These are phyloP conservation scores for Castor canadensis DNA, from an alignment of 2,113 vertebrate species.

Conservation along the genomic window DNA sequence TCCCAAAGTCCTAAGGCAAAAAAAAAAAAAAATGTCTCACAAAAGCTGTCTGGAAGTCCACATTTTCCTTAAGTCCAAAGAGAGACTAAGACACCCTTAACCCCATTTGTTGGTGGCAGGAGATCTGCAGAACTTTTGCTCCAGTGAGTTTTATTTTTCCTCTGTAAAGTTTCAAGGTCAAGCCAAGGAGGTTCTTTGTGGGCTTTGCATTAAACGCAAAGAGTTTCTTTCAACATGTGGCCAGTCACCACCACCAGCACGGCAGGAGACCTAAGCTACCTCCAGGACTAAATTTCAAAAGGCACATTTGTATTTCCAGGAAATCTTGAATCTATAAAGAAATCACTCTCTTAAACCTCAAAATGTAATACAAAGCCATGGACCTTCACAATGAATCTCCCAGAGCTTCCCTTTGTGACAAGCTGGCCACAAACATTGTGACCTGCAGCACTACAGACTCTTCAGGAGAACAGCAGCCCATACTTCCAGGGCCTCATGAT, in stretches of 20 bases:
- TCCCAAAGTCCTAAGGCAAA: background rate
- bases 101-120: constrained; percentile 43
- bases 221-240: constrained; percentile 32
- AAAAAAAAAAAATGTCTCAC: background rate
- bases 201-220: constrained; percentile 3
- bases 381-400: background rate
- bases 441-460: background rate
- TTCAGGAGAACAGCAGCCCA: background rate
- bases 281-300: constrained; percentile 50
- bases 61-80: constrained; percentile 37
- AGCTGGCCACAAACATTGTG: background rate
- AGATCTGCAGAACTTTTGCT: constrained; percentile 50
- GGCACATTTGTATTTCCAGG: constrained; percentile 35
- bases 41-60: constrained; percentile 30
- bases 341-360: constrained; percentile 47
- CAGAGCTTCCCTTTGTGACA: background rate
- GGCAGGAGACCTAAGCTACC: background rate
- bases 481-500: background rate
- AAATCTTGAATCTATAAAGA: constrained; percentile 45
- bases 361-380: background rate
- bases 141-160: constrained; percentile 1
- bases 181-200: background rate
- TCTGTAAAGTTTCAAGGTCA: constrained; percentile 59
- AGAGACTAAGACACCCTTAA: constrained; percentile 18
- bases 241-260: background rate